Conservation (phyloP, 1,140 invertebrate genomes). For the Periplaneta americana region DNA sequence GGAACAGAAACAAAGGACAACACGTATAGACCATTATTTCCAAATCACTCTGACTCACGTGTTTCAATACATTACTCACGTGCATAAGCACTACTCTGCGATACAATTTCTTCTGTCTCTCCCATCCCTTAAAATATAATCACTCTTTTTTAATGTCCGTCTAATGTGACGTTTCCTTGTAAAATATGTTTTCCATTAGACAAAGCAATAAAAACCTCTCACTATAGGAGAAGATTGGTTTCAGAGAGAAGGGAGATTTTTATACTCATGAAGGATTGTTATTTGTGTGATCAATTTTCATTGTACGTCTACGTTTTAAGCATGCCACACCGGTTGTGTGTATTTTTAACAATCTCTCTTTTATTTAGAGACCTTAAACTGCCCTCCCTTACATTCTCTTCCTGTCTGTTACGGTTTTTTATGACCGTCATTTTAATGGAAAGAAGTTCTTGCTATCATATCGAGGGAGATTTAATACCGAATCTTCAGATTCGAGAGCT, state of each 20-base stretch:
- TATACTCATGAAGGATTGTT: slow-evolving; percentile 9
- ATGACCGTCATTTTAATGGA: background rate
- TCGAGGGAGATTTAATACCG: background rate
- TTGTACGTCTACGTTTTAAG: background rate
- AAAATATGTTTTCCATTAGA: slow-evolving; percentile 15
- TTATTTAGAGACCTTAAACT: slow-evolving; percentile 1
- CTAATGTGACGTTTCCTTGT: slow-evolving; percentile 5
- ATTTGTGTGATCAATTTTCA: slow-evolving; percentile 14
- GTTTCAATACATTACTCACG: too few relatives aligned
- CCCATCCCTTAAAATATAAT: background rate
- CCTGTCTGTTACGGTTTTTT: background rate
- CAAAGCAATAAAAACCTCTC: slow-evolving; percentile 7
- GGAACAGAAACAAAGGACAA: background rate
- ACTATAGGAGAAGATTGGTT: background rate
- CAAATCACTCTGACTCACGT: background rate
- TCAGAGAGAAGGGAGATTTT: slow-evolving; percentile 5
- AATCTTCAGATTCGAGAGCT: background rate
- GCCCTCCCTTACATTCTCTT: background rate
- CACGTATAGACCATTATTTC: background rate
- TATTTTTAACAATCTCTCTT: background rate
- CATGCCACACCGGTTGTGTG: background rate
- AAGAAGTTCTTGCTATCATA: background rate
- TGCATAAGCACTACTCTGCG: background rate
- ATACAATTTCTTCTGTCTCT: background rate
- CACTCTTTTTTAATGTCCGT: slow-evolving; percentile 8